These are phyloP conservation scores for Epicampocera succincta DNA, from an alignment of 2,888 invertebrate genomes.

Conservation along the genomic window DNA sequence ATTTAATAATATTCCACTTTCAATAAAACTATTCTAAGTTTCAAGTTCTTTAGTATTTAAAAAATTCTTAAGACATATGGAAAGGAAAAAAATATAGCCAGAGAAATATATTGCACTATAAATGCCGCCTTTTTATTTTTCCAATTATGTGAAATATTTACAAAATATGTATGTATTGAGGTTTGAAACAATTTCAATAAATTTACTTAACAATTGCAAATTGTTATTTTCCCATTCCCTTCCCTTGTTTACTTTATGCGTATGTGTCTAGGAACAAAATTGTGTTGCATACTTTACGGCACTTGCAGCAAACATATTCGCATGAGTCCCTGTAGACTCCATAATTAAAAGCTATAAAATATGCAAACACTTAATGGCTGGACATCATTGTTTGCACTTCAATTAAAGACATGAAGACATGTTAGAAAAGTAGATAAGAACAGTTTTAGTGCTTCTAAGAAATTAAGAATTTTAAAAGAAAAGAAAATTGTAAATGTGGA, in stretches of 20 bases:
- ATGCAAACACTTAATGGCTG: constrained; percentile 26
- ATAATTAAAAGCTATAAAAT: constrained; percentile 59
- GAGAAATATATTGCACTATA: too few relatives aligned
- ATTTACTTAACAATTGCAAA: constrained; percentile 44
- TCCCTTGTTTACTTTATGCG: constrained; percentile 3
- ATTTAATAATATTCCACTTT: too few relatives aligned
- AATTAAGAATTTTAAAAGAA: background rate
- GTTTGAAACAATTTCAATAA: constrained; percentile 51
- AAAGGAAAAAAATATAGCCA: too few relatives aligned
- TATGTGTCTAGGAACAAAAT: background rate
- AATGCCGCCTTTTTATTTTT: too few relatives aligned
- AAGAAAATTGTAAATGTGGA: too few relatives aligned
- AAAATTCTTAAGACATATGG: too few relatives aligned
- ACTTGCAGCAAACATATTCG: background rate
- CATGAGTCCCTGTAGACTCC: constrained; percentile 13
- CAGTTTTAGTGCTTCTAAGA: too few relatives aligned
- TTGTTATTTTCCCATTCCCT: constrained; percentile 53
- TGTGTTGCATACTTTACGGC: constrained; percentile 24
- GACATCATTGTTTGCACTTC: background rate
- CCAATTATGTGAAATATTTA: too few relatives aligned
- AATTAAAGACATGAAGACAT: background rate
- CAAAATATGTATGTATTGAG: too few relatives aligned
- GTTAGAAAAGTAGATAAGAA: too few relatives aligned
- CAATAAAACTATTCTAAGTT: too few relatives aligned
- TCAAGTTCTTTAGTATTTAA: too few relatives aligned